phyloP scores from a whole-genome alignment of 2,888 invertebrate genomes.

The Drosophila stalkeri region DNA sequence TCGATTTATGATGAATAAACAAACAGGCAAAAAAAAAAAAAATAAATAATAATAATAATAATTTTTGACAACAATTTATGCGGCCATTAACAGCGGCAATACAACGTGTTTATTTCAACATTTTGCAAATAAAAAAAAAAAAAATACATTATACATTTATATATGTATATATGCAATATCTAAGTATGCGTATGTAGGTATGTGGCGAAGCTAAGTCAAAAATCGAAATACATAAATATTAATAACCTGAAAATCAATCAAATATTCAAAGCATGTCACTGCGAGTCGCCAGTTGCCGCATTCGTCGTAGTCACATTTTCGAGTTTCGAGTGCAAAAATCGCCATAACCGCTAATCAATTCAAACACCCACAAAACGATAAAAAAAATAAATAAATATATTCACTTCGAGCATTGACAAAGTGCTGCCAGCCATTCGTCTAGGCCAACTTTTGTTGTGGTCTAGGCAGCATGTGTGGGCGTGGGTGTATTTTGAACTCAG shows the following conservation, averaged over 20 bases:
- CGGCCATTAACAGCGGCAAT: constrained; percentile 74
- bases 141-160: background rate
- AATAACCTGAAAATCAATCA: constrained; percentile 73
- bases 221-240: constrained; percentile 66
- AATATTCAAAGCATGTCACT: constrained; percentile 70
- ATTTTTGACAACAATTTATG: constrained; percentile 75
- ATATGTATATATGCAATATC: constrained; percentile 12
- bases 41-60: constrained; percentile 61
- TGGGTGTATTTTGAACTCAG: constrained; percentile 22
- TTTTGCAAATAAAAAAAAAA: constrained; percentile 53
- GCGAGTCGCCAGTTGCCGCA: constrained; percentile 16
- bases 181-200: background rate
- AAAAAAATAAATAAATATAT: background rate
- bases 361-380: constrained; percentile 67
- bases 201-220: constrained; percentile 5
- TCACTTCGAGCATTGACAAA: constrained; percentile 39
- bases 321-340: constrained; percentile 59
- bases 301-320: constrained; percentile 8
- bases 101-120: constrained; percentile 77
- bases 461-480: constrained; percentile 6
- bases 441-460: constrained; percentile 11
- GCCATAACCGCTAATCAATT: constrained; percentile 70
- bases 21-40: constrained; percentile 41
- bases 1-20: constrained; percentile 66
- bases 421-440: constrained; percentile 19